Percentiles rank a stretch among this genome's conserved stretches.
These are phyloP conservation scores for Blastobasis adustella DNA, from an alignment of 2,888 invertebrate genomes.

Conservation along the genomic window DNA sequence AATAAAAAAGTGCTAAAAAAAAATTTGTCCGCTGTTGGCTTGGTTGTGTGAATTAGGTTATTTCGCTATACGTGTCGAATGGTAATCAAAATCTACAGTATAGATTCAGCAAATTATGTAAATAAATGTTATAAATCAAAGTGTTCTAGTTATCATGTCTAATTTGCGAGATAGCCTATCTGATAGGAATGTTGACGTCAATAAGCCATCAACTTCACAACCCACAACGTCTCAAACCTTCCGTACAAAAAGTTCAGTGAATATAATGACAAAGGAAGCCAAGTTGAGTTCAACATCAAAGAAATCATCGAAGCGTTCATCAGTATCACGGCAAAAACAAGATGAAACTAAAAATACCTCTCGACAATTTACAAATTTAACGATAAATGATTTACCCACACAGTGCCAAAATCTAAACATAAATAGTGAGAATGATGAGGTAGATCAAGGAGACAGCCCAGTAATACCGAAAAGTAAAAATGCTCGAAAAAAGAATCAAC, in stretches of 20 bases:
- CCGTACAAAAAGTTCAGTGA: conserved; percentile 27
- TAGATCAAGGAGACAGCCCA: conserved; percentile 19
- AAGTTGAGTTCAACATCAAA: conserved; percentile 15
- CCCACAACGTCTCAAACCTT: conserved; percentile 32
- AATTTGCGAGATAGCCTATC: conserved; percentile 29
- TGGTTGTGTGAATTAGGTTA: no score
- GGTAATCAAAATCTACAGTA: conserved; percentile 6
- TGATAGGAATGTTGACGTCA: conserved; percentile 28
- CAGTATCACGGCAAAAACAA: conserved; percentile 13
- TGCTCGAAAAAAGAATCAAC: conserved; percentile 41
- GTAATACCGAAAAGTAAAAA: conserved; percentile 38
- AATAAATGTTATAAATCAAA: not conserved
- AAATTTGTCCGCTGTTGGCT: no score
- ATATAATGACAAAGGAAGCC: conserved; percentile 26
- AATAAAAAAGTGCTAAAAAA: no score
- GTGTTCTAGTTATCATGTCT: conserved; percentile 25
- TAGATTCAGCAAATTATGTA: conserved; percentile 2
- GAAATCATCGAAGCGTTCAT: conserved; percentile 17
- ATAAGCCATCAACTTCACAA: conserved; percentile 30
- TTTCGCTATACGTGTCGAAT: not conserved
- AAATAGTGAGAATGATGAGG: conserved; percentile 24
- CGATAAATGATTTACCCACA: conserved; percentile 21
- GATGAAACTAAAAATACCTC: conserved; percentile 11
- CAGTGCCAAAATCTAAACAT: conserved; percentile 28
- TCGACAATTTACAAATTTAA: conserved; percentile 16